A percentile compares a stretch with the other conserved stretches of the same genome.
Conservation (phyloP, 2,888 invertebrate species). For the Pocota personata region DNA sequence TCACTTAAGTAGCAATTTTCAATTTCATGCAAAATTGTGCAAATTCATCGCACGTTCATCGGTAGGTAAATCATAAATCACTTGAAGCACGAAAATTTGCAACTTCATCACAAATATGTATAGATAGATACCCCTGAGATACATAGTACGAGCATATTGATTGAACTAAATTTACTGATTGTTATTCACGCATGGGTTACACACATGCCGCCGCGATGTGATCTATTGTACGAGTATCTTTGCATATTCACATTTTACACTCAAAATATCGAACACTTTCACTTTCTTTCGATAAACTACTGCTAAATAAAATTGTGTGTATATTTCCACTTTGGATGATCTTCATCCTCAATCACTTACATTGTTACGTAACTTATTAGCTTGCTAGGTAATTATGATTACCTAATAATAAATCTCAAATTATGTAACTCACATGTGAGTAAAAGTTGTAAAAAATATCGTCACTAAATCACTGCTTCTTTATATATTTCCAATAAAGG, state of each 20-base stretch:
- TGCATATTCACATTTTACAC: not conserved
- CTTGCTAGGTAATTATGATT: conserved; percentile 21
- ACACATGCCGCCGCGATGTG: not conserved
- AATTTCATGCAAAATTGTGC: not conserved
- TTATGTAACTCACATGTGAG: not conserved
- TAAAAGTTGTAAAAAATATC: not conserved
- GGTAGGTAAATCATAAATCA: conserved; percentile 8
- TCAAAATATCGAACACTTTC: conserved; percentile 30
- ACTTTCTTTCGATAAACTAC: conserved; percentile 9
- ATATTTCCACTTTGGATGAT: conserved; percentile 13
- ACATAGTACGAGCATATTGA: too few relatives aligned
- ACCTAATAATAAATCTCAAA: not conserved
- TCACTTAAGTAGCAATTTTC: not conserved
- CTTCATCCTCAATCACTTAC: not conserved
- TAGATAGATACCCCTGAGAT: not conserved
- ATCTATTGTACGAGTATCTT: not conserved
- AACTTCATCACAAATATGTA: conserved; percentile 6
- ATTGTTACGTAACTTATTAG: conserved; percentile 11
- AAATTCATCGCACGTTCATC: conserved; percentile 41
- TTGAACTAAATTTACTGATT: not conserved
- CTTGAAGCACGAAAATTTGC: conserved; percentile 34
- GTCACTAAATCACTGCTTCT: not conserved
- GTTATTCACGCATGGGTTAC: conserved; percentile 18
- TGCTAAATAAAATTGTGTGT: not conserved
- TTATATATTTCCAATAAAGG: not conserved